Evolutionary conservation across 2,797 vertebrate genomes (phyloP).

Genomic region (Gymnopithys bicolor): DNA sequence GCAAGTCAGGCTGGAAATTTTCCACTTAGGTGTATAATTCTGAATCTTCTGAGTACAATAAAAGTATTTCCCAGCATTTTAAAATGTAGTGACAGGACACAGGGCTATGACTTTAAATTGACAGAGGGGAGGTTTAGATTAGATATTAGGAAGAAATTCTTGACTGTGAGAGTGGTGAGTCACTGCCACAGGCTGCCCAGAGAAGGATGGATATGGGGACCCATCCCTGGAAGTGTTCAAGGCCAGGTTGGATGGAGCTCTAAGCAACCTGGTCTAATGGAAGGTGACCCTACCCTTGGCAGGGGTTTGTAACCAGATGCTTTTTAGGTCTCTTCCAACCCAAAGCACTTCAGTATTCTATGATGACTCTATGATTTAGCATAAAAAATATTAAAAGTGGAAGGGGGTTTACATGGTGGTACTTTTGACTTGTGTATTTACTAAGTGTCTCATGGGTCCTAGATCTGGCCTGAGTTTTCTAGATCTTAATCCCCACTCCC

Average conservation of each 20-base stretch:
- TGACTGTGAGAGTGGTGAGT: background rate
- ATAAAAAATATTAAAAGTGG: background rate
- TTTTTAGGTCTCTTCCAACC: background rate
- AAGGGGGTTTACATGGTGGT: background rate
- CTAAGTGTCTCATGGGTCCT: background rate
- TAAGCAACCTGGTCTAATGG: background rate
- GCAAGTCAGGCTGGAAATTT: background rate
- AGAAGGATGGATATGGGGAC: background rate
- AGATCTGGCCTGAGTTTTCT: background rate
- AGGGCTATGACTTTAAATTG: background rate
- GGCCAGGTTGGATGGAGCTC: background rate
- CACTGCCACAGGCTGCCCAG: background rate
- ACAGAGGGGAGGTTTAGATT: background rate
- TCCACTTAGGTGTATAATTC: background rate
- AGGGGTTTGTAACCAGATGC: background rate
- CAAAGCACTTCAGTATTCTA: background rate
- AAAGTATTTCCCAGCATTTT: background rate
- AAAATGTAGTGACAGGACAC: background rate
- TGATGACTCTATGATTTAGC: background rate
- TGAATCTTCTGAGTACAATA: background rate
- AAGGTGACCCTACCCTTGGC: background rate
- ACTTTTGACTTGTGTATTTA: background rate
- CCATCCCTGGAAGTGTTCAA: background rate
- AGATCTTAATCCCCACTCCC: background rate
- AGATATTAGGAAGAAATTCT: background rate